A percentile compares a stretch with the other conserved stretches of the same genome.
phyloP scores from a whole-genome alignment of 2,113 vertebrate genomes.

The Melanerpes aurifrons region DNA sequence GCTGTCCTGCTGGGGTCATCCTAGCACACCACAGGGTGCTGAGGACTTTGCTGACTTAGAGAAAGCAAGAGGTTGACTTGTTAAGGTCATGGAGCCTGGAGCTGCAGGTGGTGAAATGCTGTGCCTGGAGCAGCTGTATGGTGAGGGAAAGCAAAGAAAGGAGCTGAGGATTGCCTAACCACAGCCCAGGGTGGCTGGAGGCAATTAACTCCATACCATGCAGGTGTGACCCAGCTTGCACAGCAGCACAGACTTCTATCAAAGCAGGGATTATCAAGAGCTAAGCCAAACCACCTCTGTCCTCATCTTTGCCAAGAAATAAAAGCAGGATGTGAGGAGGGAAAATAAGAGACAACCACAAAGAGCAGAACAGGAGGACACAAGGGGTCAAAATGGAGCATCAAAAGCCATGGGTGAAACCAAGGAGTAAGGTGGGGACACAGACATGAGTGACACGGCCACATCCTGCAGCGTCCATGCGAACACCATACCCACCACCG shows the following conservation, averaged over 20 bases:
- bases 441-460: fast-evolving
- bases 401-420: not conserved
- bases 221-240: not conserved
- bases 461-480: fast-evolving
- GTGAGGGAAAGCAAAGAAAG: not conserved
- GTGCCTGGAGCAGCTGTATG: not conserved
- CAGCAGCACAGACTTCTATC: not conserved
- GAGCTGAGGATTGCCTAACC: not conserved
- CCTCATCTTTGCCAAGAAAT: not conserved
- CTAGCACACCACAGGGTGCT: fast-evolving
- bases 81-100: not conserved
- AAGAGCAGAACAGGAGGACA: not conserved
- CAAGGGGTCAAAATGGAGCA: fast-evolving
- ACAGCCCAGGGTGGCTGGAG: not conserved
- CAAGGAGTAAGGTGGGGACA: not conserved
- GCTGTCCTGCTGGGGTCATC: not conserved
- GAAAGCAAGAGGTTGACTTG: fast-evolving
- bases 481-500: fast-evolving
- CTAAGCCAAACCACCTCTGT: not conserved
- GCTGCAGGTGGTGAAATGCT: fast-evolving
- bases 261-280: not conserved
- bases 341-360: not conserved
- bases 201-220: not conserved
- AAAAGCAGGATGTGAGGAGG: not conserved
- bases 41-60: not conserved